These are phyloP conservation scores for Apotomis betuletana DNA, from an alignment of 2,888 invertebrate species.

Conservation along the genomic window DNA sequence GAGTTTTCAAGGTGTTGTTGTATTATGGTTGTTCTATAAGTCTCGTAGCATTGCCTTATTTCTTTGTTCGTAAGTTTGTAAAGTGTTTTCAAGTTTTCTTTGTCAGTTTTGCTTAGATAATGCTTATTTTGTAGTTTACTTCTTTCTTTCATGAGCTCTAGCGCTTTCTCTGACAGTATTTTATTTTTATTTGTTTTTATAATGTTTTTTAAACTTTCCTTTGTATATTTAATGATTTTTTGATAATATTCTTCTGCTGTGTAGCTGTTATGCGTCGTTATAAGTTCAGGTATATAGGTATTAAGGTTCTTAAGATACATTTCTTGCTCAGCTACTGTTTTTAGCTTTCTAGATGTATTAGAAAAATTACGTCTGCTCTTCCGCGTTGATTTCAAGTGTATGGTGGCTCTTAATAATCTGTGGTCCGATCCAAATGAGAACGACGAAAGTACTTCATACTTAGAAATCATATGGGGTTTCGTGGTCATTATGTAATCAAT, in stretches of 20 bases:
- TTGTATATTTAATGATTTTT: slow-evolving; percentile 36
- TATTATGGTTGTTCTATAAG: slow-evolving; percentile 5
- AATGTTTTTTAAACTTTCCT: slow-evolving; percentile 36
- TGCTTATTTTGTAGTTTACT: slow-evolving; percentile 37
- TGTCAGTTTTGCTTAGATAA: slow-evolving; percentile 37
- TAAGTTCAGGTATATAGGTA: slow-evolving; percentile 38
- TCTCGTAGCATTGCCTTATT: slow-evolving; percentile 26
- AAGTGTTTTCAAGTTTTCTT: slow-evolving; percentile 41
- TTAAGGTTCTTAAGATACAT: slow-evolving; percentile 40
- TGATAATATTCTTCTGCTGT: slow-evolving; percentile 38
- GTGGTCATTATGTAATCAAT: slow-evolving; percentile 35
- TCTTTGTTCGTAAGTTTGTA: slow-evolving; percentile 45
- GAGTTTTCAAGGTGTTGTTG: slow-evolving; percentile 5
- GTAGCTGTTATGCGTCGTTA: slow-evolving; percentile 15
- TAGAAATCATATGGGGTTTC: slow-evolving; percentile 31
- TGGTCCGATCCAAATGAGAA: slow-evolving; percentile 43
- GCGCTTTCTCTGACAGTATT: too few species aligned
- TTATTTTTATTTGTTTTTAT: slow-evolving; percentile 9
- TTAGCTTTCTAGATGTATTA: slow-evolving; percentile 32
- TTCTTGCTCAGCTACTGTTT: slow-evolving; percentile 39
- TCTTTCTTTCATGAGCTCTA: too few species aligned
- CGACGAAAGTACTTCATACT: slow-evolving; percentile 41
- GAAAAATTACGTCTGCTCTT: slow-evolving; percentile 36
- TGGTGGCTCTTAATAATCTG: slow-evolving; percentile 42
- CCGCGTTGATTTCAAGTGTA: slow-evolving; percentile 27